These are phyloP conservation scores for Dryobota labecula DNA, from an alignment of 2,888 invertebrate species.

Conservation along the genomic window DNA sequence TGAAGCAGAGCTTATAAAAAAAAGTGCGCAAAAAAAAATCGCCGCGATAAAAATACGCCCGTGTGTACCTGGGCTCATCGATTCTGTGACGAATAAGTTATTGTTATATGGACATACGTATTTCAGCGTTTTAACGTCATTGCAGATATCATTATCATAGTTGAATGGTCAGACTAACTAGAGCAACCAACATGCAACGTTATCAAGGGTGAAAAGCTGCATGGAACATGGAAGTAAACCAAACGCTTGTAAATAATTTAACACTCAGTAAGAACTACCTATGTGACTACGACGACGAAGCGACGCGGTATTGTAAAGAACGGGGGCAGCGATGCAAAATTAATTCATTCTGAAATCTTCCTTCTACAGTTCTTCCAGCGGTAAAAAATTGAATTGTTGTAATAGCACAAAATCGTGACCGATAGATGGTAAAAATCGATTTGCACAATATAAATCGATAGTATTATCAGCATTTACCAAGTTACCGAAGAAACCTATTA, in stretches of 20 bases:
- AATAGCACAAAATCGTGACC: neutral
- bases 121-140: constrained; percentile 13
- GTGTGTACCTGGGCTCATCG: neutral
- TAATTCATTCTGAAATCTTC: constrained; percentile 5
- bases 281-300: neutral
- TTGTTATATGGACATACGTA: neutral
- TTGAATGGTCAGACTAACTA: constrained; percentile 11
- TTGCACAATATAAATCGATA: neutral
- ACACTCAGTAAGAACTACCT: neutral
- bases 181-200: constrained; percentile 7
- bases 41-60: neutral
- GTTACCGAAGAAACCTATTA: constrained; percentile 6
- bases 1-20: too few species aligned
- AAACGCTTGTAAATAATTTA: neutral
- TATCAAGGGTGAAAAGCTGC: constrained; percentile 7
- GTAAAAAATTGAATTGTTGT: neutral
- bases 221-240: neutral
- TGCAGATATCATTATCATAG: constrained; percentile 23
- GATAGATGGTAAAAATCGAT: neutral
- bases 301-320: constrained; percentile 16
- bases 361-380: neutral
- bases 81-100: neutral
- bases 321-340: constrained; percentile 14
- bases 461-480: neutral
- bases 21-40: too few species aligned